Base-by-base conservation (phyloP, 2,797 vertebrate genomes). In the Microhierax caerulescens region DNA sequence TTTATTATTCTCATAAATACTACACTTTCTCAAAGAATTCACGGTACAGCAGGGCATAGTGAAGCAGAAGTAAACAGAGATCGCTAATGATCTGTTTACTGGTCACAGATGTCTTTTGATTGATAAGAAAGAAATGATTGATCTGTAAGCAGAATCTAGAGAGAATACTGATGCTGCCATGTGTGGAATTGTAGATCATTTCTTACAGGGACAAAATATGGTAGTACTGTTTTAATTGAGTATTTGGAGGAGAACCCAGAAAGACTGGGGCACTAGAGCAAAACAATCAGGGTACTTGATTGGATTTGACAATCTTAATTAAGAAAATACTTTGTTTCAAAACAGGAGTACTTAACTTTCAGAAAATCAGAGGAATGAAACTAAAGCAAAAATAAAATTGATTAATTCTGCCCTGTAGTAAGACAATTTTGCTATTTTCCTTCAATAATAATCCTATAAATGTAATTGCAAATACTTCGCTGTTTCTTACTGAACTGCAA, bases 71-170 rank as follows among this genome's bases (percentile, higher is more conserved):
- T 69, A 90, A 88, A 61, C 25, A 13, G 75, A 30, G 67, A 37
- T 5, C 59, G 7, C 8, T 70, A 81, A 69, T 0, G 0, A 37
- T n/a, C 25, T 48, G 6, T 78, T 85, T 79, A 72, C 28, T 45
- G 24, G 14, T 86, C 36, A 5, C n/a, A 67, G 6, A 18, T 22
- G 18, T 32, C 39, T 70, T 70, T 12, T 25, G 8, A 63, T 13
- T 41, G 41, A 60, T 30, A 72, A 57, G 39, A 68, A 83, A 53
- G 9, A 47, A 57, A 50, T 48, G 4, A 50, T 61, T 85, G 5
- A 37, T 69, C 43, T 50, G 4, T 60, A 73, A 69, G 6, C 43
- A 50, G 34, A 69, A 60, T 76, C 13, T n/a, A 37, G 47, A 50
- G 9, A 65, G 16, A 69, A 37, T 36, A 56, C 3, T 23, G 15